These are phyloP conservation scores for Anarhynchus alexandrinus DNA, from an alignment of 2,113 vertebrate species.

Conservation along the genomic window DNA sequence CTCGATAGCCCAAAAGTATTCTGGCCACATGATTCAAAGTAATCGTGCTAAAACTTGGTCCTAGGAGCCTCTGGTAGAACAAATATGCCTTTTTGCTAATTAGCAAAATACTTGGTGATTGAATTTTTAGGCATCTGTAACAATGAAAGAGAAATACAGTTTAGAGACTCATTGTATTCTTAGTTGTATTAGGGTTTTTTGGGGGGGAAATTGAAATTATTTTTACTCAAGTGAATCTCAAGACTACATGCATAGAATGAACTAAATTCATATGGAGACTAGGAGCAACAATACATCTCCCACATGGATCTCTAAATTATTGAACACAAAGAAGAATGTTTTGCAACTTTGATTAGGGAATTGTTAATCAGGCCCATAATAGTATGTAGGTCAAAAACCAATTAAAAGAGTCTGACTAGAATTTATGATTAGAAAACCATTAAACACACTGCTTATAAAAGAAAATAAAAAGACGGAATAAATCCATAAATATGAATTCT, in stretches of 20 bases:
- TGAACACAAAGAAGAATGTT: conserved; percentile 58
- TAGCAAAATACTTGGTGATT: background rate
- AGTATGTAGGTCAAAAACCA: conserved; percentile 65
- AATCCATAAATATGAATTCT: background rate
- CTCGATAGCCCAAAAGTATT: background rate
- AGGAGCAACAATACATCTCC: conserved; percentile 45
- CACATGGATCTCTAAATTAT: conserved; percentile 61
- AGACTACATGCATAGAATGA: background rate
- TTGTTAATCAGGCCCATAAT: conserved; percentile 58
- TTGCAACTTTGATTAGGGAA: conserved; percentile 66
- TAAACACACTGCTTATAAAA: conserved; percentile 6
- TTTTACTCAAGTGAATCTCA: conserved; percentile 1
- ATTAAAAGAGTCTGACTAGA: conserved; percentile 58
- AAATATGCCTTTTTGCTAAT: background rate
- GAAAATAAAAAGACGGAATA: background rate
- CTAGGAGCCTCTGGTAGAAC: background rate
- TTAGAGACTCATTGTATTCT: background rate
- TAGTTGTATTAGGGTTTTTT: background rate
- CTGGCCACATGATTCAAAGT: background rate
- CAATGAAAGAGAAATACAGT: background rate
- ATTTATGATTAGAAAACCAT: conserved; percentile 43
- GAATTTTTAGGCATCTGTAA: too few relatives aligned
- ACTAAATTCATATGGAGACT: conserved; percentile 4
- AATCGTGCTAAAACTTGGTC: background rate
- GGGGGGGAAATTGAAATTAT: background rate